These are phyloP conservation scores for Leptoteleia sp. DNA, from an alignment of 1,140 invertebrate genomes.

Conservation along the genomic window DNA sequence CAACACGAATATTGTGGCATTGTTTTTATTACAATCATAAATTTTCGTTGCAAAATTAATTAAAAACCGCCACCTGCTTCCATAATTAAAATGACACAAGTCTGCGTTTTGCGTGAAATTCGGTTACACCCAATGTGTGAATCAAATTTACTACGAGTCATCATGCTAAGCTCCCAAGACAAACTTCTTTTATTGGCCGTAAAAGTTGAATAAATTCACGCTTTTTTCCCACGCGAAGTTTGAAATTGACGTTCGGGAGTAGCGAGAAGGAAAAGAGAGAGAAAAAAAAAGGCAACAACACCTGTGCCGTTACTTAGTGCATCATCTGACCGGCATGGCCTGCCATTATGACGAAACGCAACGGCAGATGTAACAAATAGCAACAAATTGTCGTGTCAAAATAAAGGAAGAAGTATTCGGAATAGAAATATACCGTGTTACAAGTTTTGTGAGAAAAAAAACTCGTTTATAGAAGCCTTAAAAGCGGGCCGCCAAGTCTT, in stretches of 20 bases:
- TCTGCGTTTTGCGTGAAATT: slow-evolving; percentile 23
- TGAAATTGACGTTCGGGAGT: slow-evolving; percentile 16
- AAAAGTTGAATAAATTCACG: slow-evolving; percentile 41
- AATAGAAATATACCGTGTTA: too few species aligned
- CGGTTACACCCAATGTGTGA: slow-evolving; percentile 40
- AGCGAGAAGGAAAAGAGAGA: slow-evolving; percentile 3
- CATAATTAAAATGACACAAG: slow-evolving; percentile 51
- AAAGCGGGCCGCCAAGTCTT: too few species aligned
- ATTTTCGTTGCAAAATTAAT: slow-evolving; percentile 51
- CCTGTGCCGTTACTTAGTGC: slow-evolving; percentile 22
- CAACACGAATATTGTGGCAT: slow-evolving; percentile 14
- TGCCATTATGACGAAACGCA: not conserved
- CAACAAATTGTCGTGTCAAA: slow-evolving; percentile 7
- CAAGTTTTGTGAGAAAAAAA: too few species aligned
- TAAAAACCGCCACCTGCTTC: slow-evolving; percentile 53
- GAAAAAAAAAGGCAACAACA: too few species aligned
- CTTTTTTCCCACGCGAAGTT: slow-evolving; percentile 39
- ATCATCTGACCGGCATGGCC: slow-evolving; percentile 4
- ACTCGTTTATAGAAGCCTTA: too few species aligned
- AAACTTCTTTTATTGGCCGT: slow-evolving; percentile 46
- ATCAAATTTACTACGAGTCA: slow-evolving; percentile 41
- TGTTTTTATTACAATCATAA: slow-evolving; percentile 48
- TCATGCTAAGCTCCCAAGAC: slow-evolving; percentile 41
- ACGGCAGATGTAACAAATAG: slow-evolving; percentile 14
- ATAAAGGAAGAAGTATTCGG: not conserved